Evolutionary conservation across 2,888 invertebrate genomes (phyloP).

Genomic region (Drosophila anomalata): DNA sequence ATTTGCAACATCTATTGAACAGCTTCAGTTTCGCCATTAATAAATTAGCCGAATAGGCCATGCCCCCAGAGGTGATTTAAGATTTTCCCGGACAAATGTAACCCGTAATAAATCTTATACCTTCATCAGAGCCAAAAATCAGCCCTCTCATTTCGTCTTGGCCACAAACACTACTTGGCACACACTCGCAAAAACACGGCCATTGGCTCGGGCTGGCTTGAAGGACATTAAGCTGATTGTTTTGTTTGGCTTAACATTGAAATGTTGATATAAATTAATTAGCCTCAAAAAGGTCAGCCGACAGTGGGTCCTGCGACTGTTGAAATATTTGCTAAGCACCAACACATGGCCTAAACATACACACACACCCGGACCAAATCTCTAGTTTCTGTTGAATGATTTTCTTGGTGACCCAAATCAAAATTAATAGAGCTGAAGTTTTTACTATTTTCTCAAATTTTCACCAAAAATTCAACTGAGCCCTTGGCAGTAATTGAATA

Average conservation of each 20-base stretch:
- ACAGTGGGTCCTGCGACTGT: conserved; percentile 27
- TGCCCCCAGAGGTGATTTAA: conserved; percentile 11
- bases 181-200: conserved; percentile 7
- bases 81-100: conserved; percentile 12
- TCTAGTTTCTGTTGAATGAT: conserved; percentile 25
- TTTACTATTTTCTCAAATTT: conserved; percentile 28
- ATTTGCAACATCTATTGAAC: neutral
- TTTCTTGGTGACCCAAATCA: conserved; percentile 27
- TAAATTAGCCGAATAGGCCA: neutral
- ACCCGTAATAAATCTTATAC: conserved; percentile 25
- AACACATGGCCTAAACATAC: conserved; percentile 34
- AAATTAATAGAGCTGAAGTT: conserved; percentile 57
- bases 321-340: conserved; percentile 54
- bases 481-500: neutral
- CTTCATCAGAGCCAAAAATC: conserved; percentile 11
- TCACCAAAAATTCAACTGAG: neutral
- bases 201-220: conserved; percentile 33
- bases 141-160: conserved; percentile 5
- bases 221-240: conserved; percentile 77
- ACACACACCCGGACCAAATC: neutral
- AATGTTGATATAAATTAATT: conserved; percentile 80
- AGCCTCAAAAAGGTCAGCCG: conserved; percentile 59
- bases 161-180: conserved; percentile 16
- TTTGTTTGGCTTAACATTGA: conserved; percentile 78
- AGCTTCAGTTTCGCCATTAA: neutral